A percentile compares a stretch with the other conserved stretches of the same genome.
These are phyloP conservation scores for Rambutsinella grinnellia DNA, from an alignment of 2,888 invertebrate genomes.

Conservation along the genomic window DNA sequence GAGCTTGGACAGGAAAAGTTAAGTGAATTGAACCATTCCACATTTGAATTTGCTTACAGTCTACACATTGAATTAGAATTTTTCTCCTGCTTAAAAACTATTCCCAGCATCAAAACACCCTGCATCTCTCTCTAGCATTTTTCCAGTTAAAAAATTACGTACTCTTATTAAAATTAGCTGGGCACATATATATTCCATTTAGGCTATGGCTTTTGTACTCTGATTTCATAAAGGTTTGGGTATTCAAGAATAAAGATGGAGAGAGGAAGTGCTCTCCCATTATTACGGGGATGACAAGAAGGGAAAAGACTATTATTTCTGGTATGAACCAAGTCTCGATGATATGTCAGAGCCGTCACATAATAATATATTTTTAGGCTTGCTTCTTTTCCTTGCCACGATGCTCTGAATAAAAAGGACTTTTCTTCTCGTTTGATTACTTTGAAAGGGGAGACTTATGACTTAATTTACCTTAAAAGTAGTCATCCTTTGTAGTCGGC, in stretches of 20 bases:
- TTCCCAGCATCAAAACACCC: too few species aligned
- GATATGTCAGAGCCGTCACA: not conserved
- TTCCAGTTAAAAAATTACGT: too few species aligned
- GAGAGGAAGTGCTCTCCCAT: not conserved
- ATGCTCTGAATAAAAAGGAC: slow-evolving; percentile 17
- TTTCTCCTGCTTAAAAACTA: too few species aligned
- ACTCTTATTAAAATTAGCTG: not conserved
- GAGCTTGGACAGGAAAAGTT: too few species aligned
- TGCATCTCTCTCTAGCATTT: too few species aligned
- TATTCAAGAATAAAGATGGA: too few species aligned
- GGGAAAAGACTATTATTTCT: not conserved
- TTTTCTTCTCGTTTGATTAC: slow-evolving; percentile 46
- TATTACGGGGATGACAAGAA: not conserved
- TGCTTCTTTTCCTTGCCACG: slow-evolving; percentile 10
- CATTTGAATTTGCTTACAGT: too few species aligned
- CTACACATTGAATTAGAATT: too few species aligned
- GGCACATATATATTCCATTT: not conserved
- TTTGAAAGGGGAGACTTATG: slow-evolving; percentile 57
- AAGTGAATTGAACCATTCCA: too few species aligned
- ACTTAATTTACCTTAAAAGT: slow-evolving; percentile 59
- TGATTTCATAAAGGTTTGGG: too few species aligned
- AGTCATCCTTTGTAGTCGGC: slow-evolving; percentile 13
- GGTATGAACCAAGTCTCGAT: slow-evolving; percentile 1
- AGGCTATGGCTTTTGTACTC: too few species aligned
- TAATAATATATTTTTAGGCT: too few species aligned